Evolutionary conservation across 2,797 vertebrate species (phyloP), one percentile per base, ranked within the genome.

Genomic region (Heterohyrax brucei): DNA sequence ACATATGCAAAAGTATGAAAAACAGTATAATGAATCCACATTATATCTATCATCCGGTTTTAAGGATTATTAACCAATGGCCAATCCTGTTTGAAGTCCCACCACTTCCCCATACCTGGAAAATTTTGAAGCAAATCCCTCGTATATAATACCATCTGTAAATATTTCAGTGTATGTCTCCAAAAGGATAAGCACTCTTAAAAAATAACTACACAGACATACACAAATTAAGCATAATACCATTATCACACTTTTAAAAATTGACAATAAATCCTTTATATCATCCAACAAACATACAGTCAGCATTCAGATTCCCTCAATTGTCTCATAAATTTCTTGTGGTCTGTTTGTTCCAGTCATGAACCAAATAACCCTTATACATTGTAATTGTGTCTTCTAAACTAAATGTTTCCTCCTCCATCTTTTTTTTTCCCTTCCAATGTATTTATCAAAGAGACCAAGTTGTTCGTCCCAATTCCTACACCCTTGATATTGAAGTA

Each of bases 111-210:
- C 39, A 10, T 46, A 30, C 16, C 44, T 89, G 28, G 62, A 89
- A 79, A 68, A 73, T 73, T 95, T 66, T 83, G 56, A 93, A 86
- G 73, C 4, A 68, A 93, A 83, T 87, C 10, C 6, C 62, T 77
- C 1, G 46, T 83, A 50, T 77, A 48, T 93, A 87, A 75, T 77
- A 83, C 91, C 30, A 84, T 70, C 77, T 78, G 1, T 56, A 89
- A 94, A 89, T 84, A 72, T 81, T 89, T 89, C 50, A 92, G 5
- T 53, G 2, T 75, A 7, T 59, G 84, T 66, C 30, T 89, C 39
- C 22, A 76, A 89, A 89, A 91, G 78, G 39, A 78, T 66, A 78
- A 83, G 33, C 28, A 68, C 33, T 21, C 39, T 21, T 83, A 44
- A 84, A 96, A 89, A 53, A 70, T 86, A 86, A 21, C 30, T 22